Conservation (phyloP, 2,888 invertebrate genomes). For the Lutraria lutraria region DNA sequence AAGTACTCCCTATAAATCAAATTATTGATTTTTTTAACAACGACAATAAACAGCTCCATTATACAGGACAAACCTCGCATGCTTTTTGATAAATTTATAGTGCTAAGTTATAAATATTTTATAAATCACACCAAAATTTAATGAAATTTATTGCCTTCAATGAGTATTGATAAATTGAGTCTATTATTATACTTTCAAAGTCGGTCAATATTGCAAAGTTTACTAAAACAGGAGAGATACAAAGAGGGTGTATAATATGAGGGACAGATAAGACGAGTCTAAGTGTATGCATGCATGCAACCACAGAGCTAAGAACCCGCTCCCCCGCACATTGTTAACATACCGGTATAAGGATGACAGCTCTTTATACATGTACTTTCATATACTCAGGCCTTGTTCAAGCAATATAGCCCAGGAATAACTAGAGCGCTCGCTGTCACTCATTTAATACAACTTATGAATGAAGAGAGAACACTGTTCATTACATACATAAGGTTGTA, state of each 20-base stretch:
- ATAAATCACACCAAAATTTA: background rate
- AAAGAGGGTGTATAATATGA: background rate
- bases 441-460: too few relatives aligned
- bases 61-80: background rate
- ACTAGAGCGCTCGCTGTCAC: too few relatives aligned
- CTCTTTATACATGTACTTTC: too few relatives aligned
- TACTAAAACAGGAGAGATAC: background rate
- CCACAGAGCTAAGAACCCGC: background rate
- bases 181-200: background rate
- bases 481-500: too few relatives aligned
- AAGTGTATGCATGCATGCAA: background rate
- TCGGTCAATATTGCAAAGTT: background rate
- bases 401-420: too few relatives aligned
- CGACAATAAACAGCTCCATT: background rate
- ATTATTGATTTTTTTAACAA: slow-evolving; percentile 1
- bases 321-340: background rate
- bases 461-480: too few relatives aligned
- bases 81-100: slow-evolving; percentile 10
- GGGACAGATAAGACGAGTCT: background rate
- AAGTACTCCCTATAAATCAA: slow-evolving; percentile 18
- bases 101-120: slow-evolving; percentile 23
- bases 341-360: background rate
- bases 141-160: background rate
- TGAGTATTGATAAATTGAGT: background rate
- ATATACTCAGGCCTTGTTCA: too few relatives aligned